Evolutionary conservation across 2,113 vertebrate genomes (phyloP), one percentile per base, ranked within the genome.

Genomic region (Diadophis punctatus): DNA sequence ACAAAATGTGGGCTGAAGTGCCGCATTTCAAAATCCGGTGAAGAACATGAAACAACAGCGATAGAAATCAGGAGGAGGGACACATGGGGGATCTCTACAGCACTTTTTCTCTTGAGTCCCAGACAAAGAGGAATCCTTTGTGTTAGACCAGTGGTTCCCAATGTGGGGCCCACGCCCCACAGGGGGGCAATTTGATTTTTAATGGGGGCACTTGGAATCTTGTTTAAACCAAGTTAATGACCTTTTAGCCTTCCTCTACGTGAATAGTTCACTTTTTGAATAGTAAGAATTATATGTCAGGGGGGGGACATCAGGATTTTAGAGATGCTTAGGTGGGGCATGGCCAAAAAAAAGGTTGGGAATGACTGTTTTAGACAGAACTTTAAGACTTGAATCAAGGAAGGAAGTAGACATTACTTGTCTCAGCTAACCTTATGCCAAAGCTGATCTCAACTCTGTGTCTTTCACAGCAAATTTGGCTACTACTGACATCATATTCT

Each of bases 401-500:
- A 43, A 22, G 30, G 5, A 8, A 20, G 27, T 1, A 34, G 27
- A 89, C 4, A 27, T 55, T 46, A n/a, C 11, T 84, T 58, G 34
- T 16, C 74, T 46, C 14, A 56, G 9, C 8, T 22, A 91, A 27
- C 46, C 27, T 58, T 14, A 34, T 52, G 16, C 51, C 5, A 27
- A 27, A 48, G 34, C 55, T 90, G 22, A 93, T 4, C 34, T 80
- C 60, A n/a, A 20, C 34, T 90, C 85, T 39, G 34, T 86, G 27
- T 88, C 55, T 80, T 58, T 91, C 88, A 52, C 94, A 96, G 94
- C 94, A 39, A 95, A 96, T 87, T 87, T 95, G 93, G 95, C 95
- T 4, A 93, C 86, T 3, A 95, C 95, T 27, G 95, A 96, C 87
- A 95, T 95, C 60, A 95, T 93, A 23, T 95, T 96, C 90, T 93